These are phyloP conservation scores for Siniperca undulata DNA, from an alignment of 2,797 vertebrate genomes.

Conservation along the genomic window DNA sequence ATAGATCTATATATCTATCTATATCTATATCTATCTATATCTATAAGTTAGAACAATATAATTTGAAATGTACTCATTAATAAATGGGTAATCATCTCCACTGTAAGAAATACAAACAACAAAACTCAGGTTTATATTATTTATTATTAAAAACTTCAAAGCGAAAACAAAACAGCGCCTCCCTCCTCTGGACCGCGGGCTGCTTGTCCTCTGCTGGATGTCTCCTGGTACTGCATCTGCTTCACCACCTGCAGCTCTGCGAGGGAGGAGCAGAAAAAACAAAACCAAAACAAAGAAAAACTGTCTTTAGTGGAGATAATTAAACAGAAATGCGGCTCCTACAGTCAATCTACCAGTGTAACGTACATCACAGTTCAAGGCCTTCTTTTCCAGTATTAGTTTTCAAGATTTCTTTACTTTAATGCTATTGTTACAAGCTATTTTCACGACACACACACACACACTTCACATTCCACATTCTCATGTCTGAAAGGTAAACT, in stretches of 20 bases:
- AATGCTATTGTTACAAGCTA: neutral
- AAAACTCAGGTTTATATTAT: constrained; percentile 11
- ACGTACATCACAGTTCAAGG: neutral
- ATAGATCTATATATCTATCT: too few relatives aligned
- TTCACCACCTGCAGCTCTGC: constrained; percentile 37
- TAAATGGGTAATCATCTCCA: neutral
- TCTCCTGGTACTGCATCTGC: constrained; percentile 40
- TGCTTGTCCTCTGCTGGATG: constrained; percentile 61
- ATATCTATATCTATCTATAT: too few relatives aligned
- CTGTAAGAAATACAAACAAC: neutral
- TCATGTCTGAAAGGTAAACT: neutral
- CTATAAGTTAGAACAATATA: too few relatives aligned
- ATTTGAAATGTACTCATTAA: neutral
- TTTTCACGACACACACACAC: neutral
- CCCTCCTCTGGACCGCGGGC: constrained; percentile 25
- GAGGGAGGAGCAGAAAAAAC: neutral
- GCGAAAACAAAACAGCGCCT: neutral
- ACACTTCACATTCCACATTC: neutral
- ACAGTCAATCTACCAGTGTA: neutral
- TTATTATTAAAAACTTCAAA: constrained; percentile 52
- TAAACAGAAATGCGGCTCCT: neutral
- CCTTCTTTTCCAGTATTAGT: too few relatives aligned
- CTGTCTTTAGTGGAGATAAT: neutral
- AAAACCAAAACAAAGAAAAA: neutral
- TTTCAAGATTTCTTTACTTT: neutral